These are phyloP conservation scores for Lasioglossum malachurum DNA, from an alignment of 2,888 invertebrate species.

Conservation along the genomic window DNA sequence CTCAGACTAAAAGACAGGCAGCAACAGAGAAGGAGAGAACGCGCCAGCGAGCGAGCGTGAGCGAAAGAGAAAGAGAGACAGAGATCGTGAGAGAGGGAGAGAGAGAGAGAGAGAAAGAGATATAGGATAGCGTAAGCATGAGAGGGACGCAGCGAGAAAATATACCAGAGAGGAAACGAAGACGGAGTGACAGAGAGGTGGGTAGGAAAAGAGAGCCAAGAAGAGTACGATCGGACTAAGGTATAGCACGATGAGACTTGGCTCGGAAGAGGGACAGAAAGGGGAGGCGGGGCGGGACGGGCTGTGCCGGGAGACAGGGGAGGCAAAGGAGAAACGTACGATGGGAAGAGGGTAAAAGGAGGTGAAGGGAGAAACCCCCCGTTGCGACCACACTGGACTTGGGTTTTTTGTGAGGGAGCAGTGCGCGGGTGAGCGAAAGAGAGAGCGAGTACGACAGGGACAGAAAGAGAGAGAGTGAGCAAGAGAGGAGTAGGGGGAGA, in stretches of 20 bases:
- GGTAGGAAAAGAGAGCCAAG: conserved; percentile 44
- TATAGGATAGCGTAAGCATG: neutral
- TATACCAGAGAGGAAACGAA: conserved; percentile 18
- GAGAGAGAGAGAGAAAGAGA: neutral
- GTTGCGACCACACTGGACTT: conserved; percentile 83
- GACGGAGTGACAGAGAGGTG: conserved; percentile 29
- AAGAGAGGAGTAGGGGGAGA: neutral
- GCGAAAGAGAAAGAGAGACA: neutral
- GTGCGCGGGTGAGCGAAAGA: conserved; percentile 61
- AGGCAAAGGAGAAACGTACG: conserved; percentile 68
- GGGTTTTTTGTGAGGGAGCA: conserved; percentile 77
- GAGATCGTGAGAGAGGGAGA: neutral
- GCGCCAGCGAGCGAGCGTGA: neutral
- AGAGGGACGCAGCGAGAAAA: conserved; percentile 35
- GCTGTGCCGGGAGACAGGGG: conserved; percentile 41
- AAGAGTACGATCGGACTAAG: conserved; percentile 70
- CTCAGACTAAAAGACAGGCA: conserved; percentile 36
- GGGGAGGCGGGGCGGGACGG: conserved; percentile 50
- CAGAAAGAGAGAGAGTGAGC: neutral
- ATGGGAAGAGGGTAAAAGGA: conserved; percentile 78
- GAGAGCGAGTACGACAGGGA: neutral
- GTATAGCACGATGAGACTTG: conserved; percentile 70
- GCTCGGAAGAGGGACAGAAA: conserved; percentile 65
- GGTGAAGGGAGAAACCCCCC: conserved; percentile 80
- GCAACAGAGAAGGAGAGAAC: conserved; percentile 4